Evolutionary conservation across 1,140 invertebrate species (phyloP), one percentile per base, ranked within the genome.

Genomic region (roundworm (Caenorhabditis elegans)): DNA sequence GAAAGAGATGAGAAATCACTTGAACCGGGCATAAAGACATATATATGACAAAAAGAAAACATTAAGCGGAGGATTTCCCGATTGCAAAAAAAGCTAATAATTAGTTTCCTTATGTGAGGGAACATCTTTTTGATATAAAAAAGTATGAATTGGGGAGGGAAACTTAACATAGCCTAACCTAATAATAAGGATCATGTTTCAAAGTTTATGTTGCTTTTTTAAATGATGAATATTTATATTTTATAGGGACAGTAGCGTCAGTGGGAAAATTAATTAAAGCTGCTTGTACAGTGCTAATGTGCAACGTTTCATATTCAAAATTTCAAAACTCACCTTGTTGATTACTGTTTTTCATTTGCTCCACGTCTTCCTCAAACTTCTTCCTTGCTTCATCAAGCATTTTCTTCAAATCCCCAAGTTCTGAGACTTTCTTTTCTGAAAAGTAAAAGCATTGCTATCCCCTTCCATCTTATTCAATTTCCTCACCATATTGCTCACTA

Each of bases 361-460:
- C 65, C 26, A 77, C 80, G 46, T 81, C 80, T 24, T 76, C 80
- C 34, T 53, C 28, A n/a, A 70, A 49, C 31, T 76, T 76, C 19
- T 36, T 53, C 22, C 60, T 60, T 19, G 60, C 80, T 47, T 81
- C 53, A 11, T 36, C 60, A 0, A 81, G 47, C 46, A 60, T 48
- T n/a, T 43, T 28, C 26, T 65, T 81, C 46, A 81, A 53, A 39
- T 81, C 60, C n/a, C 47, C 76, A 2, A 48, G 24, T 11, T 77
- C 76, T 1, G n/a, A 10, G 8, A 26, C 49, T 39, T 19, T 31
- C 76, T 77, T 77, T 49, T 53, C 48, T 77, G 76, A 77, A 48
- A 77, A 17, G 4, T 34, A 47, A 22, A 15, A 8, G 39, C 15
- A 15, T 43, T 43, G 39, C 15, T 76, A 10, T 80, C 31, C 19